These are phyloP conservation scores for Eilema sororculum DNA, from an alignment of 2,888 invertebrate species.

Conservation along the genomic window DNA sequence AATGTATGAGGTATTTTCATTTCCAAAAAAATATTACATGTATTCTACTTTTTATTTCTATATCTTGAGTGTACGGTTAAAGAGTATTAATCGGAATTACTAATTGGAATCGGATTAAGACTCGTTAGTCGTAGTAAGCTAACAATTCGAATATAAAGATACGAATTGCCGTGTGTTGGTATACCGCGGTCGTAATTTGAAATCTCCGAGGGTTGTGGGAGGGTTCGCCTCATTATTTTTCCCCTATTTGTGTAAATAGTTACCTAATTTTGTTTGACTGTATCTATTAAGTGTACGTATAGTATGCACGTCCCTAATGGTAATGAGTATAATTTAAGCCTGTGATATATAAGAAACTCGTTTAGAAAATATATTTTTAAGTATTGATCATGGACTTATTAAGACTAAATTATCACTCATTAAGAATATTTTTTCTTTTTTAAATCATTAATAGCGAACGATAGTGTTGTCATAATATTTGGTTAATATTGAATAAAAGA, in stretches of 20 bases:
- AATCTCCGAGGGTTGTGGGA: constrained; percentile 87
- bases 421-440: constrained; percentile 36
- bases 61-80: constrained; percentile 30
- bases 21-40: constrained; percentile 24
- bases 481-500: constrained; percentile 10
- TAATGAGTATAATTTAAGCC: constrained; percentile 85
- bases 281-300: constrained; percentile 82
- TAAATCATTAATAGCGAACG: constrained; percentile 27
- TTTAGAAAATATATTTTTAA: constrained; percentile 78
- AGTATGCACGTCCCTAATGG: constrained; percentile 84
- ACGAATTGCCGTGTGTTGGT: constrained; percentile 68
- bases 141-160: constrained; percentile 73
- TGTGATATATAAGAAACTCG: constrained; percentile 85
- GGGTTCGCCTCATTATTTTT: constrained; percentile 86
- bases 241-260: constrained; percentile 87
- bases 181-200: constrained; percentile 76
- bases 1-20: constrained; percentile 51
- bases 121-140: constrained; percentile 63
- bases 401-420: constrained; percentile 58
- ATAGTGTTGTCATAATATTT: constrained; percentile 29
- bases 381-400: constrained; percentile 66
- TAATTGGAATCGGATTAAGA: constrained; percentile 63
- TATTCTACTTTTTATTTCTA: constrained; percentile 31
- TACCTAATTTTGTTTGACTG: constrained; percentile 81
- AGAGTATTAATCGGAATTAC: constrained; percentile 35